Base-by-base conservation (phyloP, 37 sponge, comb jelly and placozoan species). In the Crambe crambe region DNA sequence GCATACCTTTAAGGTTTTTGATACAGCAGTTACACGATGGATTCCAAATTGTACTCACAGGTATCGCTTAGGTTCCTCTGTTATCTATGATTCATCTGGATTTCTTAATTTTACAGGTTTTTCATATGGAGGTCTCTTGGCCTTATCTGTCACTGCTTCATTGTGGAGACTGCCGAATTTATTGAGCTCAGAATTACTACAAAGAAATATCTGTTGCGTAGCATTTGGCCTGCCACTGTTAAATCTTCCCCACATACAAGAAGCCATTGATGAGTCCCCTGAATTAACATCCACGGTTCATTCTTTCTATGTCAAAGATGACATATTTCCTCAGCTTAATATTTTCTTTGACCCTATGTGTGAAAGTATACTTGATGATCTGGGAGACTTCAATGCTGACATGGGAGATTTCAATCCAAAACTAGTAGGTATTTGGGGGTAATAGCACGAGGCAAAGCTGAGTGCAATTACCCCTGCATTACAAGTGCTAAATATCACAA, bases 181-280 rank as follows among this genome's bases (percentile, higher is more conserved):
- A 8, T 23, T 74, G 40, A 74, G 59, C 12, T 54, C 75, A 44
- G 59, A 74, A 17, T 56, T 39, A 12, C 60, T 74, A 18, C 5
- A 18, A 30, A 31, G 56, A 31, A n/a, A 57, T 21, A 2, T 56
- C 8, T 54, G 25, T 21, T 74, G 75, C 37, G 56, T 74, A 2
- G 56, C 75, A 31, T 74, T 74, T 74, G 75, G 75, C 37, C 75
- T 56, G 37, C 75, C 75, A 18, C 59, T 74, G 4, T 8, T 74
- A 5, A 74, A 58, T n/a, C 37, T 74, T 2, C 47, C 47, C 2
- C 22, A 30, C 2, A 59, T 74, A 26, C 27, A 74, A 10, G 59
- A 74, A 32, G 75, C 27, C 20, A 57, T 58, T 12, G 54, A 47
- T 9, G 59, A 44, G 20, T 58, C 21, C n/a, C 59, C 59, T 6